phyloP scores from a whole-genome alignment of 2,113 vertebrate genomes.

The Malurus elegans region DNA sequence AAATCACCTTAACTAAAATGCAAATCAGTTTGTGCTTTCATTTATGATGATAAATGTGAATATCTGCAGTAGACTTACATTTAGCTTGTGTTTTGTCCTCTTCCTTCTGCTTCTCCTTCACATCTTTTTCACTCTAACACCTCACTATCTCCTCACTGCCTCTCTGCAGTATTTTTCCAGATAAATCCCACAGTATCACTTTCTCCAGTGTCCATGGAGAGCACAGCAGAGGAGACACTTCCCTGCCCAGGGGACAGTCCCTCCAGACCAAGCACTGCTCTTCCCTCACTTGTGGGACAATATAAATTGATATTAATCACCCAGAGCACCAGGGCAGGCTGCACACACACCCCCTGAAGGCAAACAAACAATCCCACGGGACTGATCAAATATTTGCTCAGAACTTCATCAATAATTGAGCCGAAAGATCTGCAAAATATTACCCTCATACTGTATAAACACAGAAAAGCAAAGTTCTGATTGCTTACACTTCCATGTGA shows the following conservation, averaged over 20 bases:
- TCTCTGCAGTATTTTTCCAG: neutral
- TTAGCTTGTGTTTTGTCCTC: neutral
- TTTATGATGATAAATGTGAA: neutral
- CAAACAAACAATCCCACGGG: neutral
- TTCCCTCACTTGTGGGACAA: neutral
- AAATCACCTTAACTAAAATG: neutral
- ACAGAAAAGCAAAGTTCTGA: neutral
- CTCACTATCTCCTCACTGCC: neutral
- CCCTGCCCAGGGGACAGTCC: neutral
- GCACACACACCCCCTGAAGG: neutral
- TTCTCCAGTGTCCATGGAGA: neutral
- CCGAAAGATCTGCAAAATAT: neutral
- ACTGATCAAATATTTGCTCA: constrained; percentile 19
- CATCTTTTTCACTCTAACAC: neutral
- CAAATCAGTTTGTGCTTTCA: neutral
- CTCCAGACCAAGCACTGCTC: neutral
- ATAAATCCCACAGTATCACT: neutral
- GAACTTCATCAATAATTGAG: constrained; percentile 21
- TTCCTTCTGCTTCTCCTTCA: neutral
- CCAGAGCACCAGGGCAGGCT: neutral
- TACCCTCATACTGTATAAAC: neutral
- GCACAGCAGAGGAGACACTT: neutral
- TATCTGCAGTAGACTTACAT: neutral
- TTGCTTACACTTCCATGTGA: constrained; percentile 4
- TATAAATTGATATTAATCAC: neutral